phyloP scores from a whole-genome alignment of 2,888 invertebrate genomes.

The Ormyrus labotus region DNA sequence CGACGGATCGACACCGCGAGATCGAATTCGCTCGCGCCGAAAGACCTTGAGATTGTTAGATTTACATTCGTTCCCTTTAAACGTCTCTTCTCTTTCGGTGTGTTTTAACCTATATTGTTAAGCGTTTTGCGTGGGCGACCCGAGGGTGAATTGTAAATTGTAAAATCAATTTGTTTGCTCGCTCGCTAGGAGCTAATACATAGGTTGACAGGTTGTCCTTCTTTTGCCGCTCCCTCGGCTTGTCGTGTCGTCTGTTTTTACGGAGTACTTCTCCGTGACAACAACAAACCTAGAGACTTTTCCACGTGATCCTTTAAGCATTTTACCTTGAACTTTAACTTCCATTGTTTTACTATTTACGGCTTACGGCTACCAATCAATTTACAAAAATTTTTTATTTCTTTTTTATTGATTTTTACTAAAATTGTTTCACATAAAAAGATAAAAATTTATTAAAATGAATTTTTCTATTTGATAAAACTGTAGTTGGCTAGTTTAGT shows the following conservation, averaged over 20 bases:
- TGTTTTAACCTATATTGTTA: constrained; percentile 4
- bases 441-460: too few species aligned
- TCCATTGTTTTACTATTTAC: not conserved
- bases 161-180: constrained; percentile 41
- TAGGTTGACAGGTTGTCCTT: not conserved
- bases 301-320: not conserved
- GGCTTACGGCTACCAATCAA: not conserved
- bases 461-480: too few species aligned
- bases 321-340: too few species aligned
- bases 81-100: too few species aligned
- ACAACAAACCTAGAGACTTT: constrained; percentile 41
- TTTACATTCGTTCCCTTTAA: not conserved
- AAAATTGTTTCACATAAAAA: too few species aligned
- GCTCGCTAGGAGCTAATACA: not conserved
- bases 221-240: not conserved
- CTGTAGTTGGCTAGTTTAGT: too few species aligned
- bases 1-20: not conserved
- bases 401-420: not conserved
- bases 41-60: not conserved
- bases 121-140: not conserved
- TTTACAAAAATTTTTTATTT: not conserved
- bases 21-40: not conserved
- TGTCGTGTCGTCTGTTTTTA: not conserved
- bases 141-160: constrained; percentile 1
- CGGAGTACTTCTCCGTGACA: not conserved